phyloP scores from a whole-genome alignment of 2,888 invertebrate species.

The Mesorhabditis belari region DNA sequence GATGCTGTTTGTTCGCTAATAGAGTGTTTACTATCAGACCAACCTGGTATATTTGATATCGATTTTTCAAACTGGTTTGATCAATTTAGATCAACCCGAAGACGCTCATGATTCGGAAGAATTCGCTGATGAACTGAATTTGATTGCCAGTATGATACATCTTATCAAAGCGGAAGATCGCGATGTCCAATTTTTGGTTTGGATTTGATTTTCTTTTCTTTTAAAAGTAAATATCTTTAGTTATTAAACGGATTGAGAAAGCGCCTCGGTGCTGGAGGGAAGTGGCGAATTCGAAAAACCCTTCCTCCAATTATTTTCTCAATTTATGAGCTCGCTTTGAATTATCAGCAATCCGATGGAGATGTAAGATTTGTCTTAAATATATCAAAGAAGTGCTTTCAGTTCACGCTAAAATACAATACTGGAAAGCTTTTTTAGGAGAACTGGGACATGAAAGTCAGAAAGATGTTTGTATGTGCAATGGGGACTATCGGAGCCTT shows the following conservation, averaged over 20 bases:
- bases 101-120: constrained; percentile 21
- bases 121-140: constrained; percentile 73
- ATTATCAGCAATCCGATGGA: constrained; percentile 20
- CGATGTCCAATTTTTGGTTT: constrained; percentile 62
- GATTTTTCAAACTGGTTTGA: background rate
- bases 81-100: constrained; percentile 6
- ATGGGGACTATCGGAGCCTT: constrained; percentile 87
- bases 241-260: constrained; percentile 82
- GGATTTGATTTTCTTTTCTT: background rate
- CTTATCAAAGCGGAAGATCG: constrained; percentile 57
- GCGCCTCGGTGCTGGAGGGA: constrained; percentile 82
- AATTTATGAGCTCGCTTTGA: constrained; percentile 71
- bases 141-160: constrained; percentile 67
- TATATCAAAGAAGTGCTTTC: background rate
- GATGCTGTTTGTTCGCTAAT: constrained; percentile 67
- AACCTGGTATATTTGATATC: constrained; percentile 65
- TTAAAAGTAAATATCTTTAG: constrained; percentile 61
- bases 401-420: background rate
- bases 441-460: constrained; percentile 96
- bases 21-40: constrained; percentile 77
- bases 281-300: constrained; percentile 77
- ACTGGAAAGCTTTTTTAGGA: no score
- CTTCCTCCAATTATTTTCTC: constrained; percentile 90
- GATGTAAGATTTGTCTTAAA: constrained; percentile 4
- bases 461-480: constrained; percentile 95